Conservation (phyloP, 2,113 vertebrate species). For the Anoplopoma fimbria region DNA sequence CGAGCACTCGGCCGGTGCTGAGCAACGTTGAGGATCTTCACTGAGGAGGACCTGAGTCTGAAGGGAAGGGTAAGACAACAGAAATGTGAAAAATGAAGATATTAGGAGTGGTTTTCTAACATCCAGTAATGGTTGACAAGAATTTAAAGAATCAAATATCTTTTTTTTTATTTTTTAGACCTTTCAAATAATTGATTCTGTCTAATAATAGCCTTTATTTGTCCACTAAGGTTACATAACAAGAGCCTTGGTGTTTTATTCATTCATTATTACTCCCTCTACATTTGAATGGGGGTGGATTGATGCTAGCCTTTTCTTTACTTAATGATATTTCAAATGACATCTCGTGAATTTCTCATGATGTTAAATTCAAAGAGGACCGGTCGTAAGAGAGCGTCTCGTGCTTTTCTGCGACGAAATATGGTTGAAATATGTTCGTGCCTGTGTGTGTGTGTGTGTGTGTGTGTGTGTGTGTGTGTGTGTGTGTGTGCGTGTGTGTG, state of each 20-base stretch:
- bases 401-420: conserved; percentile 28
- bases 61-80: conserved; percentile 46
- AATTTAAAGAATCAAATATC: neutral
- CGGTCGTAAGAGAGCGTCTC: conserved; percentile 1
- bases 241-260: neutral
- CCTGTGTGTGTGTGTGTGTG: neutral
- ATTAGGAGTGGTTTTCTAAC: neutral
- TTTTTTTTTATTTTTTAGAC: neutral
- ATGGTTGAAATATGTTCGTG: conserved; percentile 22
- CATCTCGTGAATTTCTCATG: neutral
- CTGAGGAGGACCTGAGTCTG: conserved; percentile 39
- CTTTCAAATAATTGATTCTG: neutral
- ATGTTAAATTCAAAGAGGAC: neutral
- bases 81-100: neutral
- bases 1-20: conserved; percentile 60
- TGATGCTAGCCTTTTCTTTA: neutral
- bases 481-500: neutral
- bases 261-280: neutral
- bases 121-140: neutral
- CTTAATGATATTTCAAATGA: neutral
- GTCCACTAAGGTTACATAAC: too few relatives aligned
- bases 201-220: neutral
- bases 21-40: conserved; percentile 37
- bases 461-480: neutral
- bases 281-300: neutral